phyloP scores from a whole-genome alignment of 1,140 invertebrate genomes.

The Calliphora vicina region DNA sequence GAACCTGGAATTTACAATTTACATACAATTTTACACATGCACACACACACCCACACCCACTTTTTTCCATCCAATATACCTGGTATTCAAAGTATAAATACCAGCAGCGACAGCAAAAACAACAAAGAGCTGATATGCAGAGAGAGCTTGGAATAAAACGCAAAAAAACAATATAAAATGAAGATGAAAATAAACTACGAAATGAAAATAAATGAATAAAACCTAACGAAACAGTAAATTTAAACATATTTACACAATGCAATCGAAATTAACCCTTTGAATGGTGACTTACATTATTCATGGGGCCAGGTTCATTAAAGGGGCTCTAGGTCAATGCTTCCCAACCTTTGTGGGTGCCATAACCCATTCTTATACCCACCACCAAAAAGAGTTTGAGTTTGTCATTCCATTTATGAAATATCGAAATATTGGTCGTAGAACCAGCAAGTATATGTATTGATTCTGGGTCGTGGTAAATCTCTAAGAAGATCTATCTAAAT shows the following conservation, averaged over 20 bases:
- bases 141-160: background rate
- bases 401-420: too few relatives aligned
- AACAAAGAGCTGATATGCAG: background rate
- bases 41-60: background rate
- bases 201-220: conserved; percentile 22
- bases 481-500: too few relatives aligned
- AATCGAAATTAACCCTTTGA: background rate
- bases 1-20: conserved; percentile 21
- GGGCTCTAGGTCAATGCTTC: too few relatives aligned
- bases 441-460: too few relatives aligned
- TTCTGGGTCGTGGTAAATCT: too few relatives aligned
- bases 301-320: too few relatives aligned
- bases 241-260: conserved; percentile 25
- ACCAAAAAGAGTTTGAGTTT: too few relatives aligned
- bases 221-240: conserved; percentile 27
- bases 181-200: background rate
- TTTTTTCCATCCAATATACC: background rate
- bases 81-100: background rate
- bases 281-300: too few relatives aligned
- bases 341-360: too few relatives aligned
- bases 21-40: background rate
- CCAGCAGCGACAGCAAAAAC: background rate
- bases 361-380: too few relatives aligned
- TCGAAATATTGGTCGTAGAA: too few relatives aligned
- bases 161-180: background rate